Evolutionary conservation across 2,113 vertebrate species (phyloP), one percentile per base, ranked within the genome.

Genomic region (Saimiri boliviensis): DNA sequence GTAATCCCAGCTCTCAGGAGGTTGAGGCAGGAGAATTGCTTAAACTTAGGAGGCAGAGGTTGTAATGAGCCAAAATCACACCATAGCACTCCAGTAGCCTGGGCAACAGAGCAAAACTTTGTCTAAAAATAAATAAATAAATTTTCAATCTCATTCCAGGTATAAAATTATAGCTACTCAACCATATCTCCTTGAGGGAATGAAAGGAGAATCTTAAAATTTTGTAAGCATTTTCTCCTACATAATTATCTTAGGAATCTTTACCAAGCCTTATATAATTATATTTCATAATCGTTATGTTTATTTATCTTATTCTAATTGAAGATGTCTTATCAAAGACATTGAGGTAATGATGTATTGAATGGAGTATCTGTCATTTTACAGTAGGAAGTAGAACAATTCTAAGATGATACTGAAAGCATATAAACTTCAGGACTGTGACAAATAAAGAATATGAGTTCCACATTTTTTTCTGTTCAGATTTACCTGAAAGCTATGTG

Each of bases 301-400:
- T 86, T 85, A 45, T 52, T 37, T 86, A 40, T 91, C 89, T 66
- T 76, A 60, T 52, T 94, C 37, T 83, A 70, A 86, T 92, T 90
- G 27, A 76, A 42, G 27, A 66, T 79, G 32, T 83, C 16, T 73
- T 95, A 73, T 11, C 74, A 86, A 80, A 95, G 27, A 80, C 30
- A 80, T 74, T 85, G 17, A 66, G 3, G 5, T 86, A 93, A 68
- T 16, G 37, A 89, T 94, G 5, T 60, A 35, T 11, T 71, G 63
- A 98, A 73, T 49, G 70, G 45, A 58, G 2, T 91, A 56, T 86
- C 23, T 80, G 17, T 73, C 71, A 84, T 83, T 91, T 17, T 93
- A 71, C 13, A 89, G 19, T 85, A 85, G 47, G 37, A 85, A 60
- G 76, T 37, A 77, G 37, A 91, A 45, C 58, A 89, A 81, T 63